phyloP scores from a whole-genome alignment of 92 coral and sea anemone genomes.

The Isaurus tuberculatus region DNA sequence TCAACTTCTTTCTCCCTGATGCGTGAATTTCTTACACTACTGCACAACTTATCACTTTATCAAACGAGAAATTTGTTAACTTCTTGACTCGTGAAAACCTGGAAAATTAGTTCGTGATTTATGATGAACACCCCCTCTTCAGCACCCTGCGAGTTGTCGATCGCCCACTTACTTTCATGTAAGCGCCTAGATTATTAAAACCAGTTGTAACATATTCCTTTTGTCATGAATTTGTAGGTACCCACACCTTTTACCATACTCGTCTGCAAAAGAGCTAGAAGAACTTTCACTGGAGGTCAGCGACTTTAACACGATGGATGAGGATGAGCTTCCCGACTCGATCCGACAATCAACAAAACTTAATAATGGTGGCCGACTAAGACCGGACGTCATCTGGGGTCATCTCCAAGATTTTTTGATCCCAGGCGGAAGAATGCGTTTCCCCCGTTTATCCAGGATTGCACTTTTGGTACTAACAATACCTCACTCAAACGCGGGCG shows the following conservation, averaged over 20 bases:
- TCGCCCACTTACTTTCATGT: conserved; percentile 1
- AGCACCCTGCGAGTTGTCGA: conserved; percentile 3
- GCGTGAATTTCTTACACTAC: not conserved
- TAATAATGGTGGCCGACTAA: not conserved
- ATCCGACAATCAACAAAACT: not conserved
- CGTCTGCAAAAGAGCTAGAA: conserved; percentile 1
- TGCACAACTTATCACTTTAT: not conserved
- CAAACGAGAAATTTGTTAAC: not conserved
- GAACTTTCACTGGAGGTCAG: not conserved
- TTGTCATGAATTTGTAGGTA: conserved; percentile 2
- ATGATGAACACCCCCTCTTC: not conserved
- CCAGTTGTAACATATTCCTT: not conserved
- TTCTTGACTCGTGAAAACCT: not conserved
- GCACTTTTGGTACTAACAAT: not conserved
- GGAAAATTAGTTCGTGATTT: not conserved
- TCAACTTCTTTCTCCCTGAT: not conserved
- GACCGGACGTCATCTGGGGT: not conserved
- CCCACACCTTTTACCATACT: not conserved
- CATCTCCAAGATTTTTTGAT: not conserved
- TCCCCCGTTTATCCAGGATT: not conserved
- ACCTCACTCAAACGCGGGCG: not conserved
- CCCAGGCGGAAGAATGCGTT: not conserved
- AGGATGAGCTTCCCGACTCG: conserved; percentile 10
- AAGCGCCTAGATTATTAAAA: not conserved
- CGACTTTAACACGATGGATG: not conserved